These are phyloP conservation scores for Microchirus variegatus DNA, from an alignment of 2,797 vertebrate species.

Conservation along the genomic window DNA sequence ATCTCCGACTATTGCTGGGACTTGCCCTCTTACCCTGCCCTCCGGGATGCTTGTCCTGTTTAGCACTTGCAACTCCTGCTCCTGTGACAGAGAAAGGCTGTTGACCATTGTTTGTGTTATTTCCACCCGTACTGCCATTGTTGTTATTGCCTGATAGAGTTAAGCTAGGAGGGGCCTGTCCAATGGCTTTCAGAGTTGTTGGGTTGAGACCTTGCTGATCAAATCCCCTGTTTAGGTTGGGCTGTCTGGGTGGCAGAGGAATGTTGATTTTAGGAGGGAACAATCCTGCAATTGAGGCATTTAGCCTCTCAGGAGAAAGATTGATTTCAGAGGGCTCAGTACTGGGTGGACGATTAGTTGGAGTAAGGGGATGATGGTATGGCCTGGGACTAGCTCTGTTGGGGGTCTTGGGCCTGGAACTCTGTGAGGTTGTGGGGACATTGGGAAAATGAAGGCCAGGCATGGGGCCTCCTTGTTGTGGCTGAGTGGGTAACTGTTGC, in stretches of 20 bases:
- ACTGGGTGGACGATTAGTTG: conserved; percentile 97
- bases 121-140: conserved; percentile 66
- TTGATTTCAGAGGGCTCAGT: conserved; percentile 99
- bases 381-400: conserved; percentile 97
- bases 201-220: conserved; percentile 99
- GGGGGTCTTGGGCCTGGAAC: conserved; percentile 96
- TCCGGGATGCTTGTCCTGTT: conserved; percentile 89
- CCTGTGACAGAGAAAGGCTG: conserved; percentile 82
- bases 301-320: conserved; percentile 96
- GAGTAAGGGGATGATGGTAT: conserved; percentile 96
- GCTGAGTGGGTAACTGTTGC: conserved; percentile 85
- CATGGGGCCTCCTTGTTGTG: conserved; percentile 86
- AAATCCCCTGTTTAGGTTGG: conserved; percentile 93
- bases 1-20: conserved; percentile 94
- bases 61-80: conserved; percentile 80
- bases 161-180: conserved; percentile 93
- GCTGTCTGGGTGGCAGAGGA: conserved; percentile 93
- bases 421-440: conserved; percentile 91
- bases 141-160: conserved; percentile 82
- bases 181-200: conserved; percentile 98
- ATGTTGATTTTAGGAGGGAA: conserved; percentile 99
- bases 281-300: conserved; percentile 97
- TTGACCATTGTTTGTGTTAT: conserved; percentile 81
- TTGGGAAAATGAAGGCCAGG: conserved; percentile 91
- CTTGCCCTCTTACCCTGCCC: conserved; percentile 90